phyloP scores from a whole-genome alignment of 2,797 vertebrate species.

The Phylloscopus collybita region DNA sequence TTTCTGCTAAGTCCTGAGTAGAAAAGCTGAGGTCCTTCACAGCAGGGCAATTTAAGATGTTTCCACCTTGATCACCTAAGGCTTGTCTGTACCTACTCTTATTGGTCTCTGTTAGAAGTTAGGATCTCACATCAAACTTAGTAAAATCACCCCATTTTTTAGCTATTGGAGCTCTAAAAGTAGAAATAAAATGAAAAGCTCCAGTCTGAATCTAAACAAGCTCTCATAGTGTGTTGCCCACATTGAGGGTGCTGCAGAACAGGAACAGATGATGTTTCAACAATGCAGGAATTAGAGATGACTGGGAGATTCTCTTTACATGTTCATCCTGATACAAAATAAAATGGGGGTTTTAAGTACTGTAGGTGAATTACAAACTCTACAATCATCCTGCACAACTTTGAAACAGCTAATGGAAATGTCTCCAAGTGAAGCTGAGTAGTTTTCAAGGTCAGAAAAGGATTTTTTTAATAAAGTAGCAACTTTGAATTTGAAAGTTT shows the following conservation, averaged over 20 bases:
- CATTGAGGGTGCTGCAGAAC: neutral
- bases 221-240: neutral
- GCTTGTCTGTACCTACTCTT: neutral
- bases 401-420: neutral
- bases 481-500: neutral
- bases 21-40: neutral
- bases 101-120: neutral
- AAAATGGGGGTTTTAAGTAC: neutral
- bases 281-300: neutral
- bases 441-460: neutral
- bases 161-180: neutral
- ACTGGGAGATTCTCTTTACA: neutral
- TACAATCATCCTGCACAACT: neutral
- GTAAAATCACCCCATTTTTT: neutral
- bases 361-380: neutral
- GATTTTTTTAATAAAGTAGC: neutral
- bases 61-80: neutral
- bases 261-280: neutral
- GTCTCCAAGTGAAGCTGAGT: neutral
- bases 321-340: neutral
- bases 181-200: neutral
- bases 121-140: neutral
- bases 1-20: neutral
- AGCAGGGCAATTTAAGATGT: neutral
- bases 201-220: neutral